Conservation (phyloP, 2,888 invertebrate species). For the Aethes cnicana region DNA sequence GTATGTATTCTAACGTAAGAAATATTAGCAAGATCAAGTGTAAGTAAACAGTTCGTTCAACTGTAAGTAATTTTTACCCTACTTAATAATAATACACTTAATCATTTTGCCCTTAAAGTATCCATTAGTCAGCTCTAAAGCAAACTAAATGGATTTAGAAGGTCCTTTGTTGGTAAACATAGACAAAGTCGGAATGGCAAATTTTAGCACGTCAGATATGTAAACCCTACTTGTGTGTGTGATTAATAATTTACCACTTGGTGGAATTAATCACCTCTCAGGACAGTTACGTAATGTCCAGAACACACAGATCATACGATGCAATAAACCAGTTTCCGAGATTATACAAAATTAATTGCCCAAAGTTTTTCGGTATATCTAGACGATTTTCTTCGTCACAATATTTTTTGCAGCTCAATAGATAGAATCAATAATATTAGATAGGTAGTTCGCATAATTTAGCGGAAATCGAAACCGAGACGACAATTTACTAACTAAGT, state of each 20-base stretch:
- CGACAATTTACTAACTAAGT: too few relatives aligned
- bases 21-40: too few relatives aligned
- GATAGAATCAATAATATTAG: too few relatives aligned
- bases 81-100: too few relatives aligned
- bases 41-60: too few relatives aligned
- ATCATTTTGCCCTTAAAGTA: background rate
- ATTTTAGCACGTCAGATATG: constrained; percentile 3
- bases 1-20: too few relatives aligned
- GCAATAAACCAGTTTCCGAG: constrained; percentile 27
- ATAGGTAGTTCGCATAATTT: too few relatives aligned
- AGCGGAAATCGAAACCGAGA: too few relatives aligned
- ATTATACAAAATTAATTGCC: constrained; percentile 11
- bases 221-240: constrained; percentile 24
- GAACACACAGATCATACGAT: constrained; percentile 20
- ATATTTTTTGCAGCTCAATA: too few relatives aligned
- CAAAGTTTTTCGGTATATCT: constrained; percentile 11
- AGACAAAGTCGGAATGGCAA: constrained; percentile 8
- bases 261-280: constrained; percentile 27
- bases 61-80: too few relatives aligned
- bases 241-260: constrained; percentile 15
- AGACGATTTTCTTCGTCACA: background rate
- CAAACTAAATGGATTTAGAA: constrained; percentile 5
- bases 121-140: constrained; percentile 10
- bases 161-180: constrained; percentile 18
- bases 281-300: constrained; percentile 26